A percentile compares a stretch with the other conserved stretches of the same genome.
phyloP scores from a whole-genome alignment of 1,140 invertebrate species.

The Homarus americanus region DNA sequence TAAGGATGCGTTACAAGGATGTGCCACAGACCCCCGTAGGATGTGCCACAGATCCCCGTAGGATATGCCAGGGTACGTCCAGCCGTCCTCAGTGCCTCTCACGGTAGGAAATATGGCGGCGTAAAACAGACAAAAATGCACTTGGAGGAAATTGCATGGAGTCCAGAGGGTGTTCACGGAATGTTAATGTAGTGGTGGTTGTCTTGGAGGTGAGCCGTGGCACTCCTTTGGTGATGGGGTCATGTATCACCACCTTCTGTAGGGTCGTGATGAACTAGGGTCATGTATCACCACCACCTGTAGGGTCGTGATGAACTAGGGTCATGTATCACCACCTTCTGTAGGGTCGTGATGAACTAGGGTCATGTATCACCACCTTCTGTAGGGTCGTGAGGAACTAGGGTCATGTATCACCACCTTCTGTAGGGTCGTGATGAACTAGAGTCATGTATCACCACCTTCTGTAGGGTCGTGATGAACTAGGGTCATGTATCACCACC shows the following conservation, averaged over 20 bases:
- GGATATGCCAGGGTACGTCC: background rate
- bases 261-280: too few relatives aligned
- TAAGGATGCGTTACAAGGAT: background rate
- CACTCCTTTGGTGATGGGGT: background rate
- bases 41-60: background rate
- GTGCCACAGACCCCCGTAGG: background rate
- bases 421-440: too few relatives aligned
- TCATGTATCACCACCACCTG: too few relatives aligned
- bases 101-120: background rate
- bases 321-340: too few relatives aligned
- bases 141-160: conserved; percentile 8
- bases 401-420: too few relatives aligned
- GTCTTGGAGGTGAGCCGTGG: background rate
- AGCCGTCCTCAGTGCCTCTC: background rate
- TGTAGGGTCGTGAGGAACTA: too few relatives aligned
- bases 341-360: too few relatives aligned
- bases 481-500: too few relatives aligned
- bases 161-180: background rate
- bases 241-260: background rate
- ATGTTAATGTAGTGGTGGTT: background rate
- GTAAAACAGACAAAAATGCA: conserved; percentile 16
- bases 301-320: too few relatives aligned
- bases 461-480: too few relatives aligned
- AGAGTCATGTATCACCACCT: too few relatives aligned
- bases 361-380: too few relatives aligned